Conservation (phyloP, 2,797 vertebrate genomes). For the Danionella dracula region DNA sequence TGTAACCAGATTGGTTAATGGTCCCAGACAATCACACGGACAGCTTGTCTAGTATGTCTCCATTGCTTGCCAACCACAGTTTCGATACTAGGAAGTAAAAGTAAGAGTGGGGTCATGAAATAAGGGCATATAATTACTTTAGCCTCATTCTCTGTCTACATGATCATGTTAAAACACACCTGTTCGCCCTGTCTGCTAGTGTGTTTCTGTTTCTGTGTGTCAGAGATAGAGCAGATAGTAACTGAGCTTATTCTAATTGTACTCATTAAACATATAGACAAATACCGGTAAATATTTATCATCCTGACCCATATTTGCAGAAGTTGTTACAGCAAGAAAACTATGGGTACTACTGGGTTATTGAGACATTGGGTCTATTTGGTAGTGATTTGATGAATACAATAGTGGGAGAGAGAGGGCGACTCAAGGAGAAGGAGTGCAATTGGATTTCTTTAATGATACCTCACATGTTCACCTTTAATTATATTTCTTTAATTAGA, state of each 20-base stretch:
- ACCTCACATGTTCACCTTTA: no score
- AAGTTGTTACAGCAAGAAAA: background rate
- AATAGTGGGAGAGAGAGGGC: background rate
- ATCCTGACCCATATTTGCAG: slow-evolving; percentile 1
- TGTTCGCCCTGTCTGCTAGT: no score
- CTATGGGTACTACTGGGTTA: background rate
- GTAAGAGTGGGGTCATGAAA: no score
- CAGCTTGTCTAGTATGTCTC: no score
- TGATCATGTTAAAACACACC: slow-evolving; percentile 35
- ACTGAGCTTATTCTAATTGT: slow-evolving; percentile 46
- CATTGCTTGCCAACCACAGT: no score
- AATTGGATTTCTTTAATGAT: background rate
- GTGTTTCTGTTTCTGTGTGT: background rate
- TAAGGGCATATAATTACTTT: slow-evolving; percentile 30
- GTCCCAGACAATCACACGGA: no score
- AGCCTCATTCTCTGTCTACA: background rate
- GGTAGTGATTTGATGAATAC: background rate
- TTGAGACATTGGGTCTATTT: background rate
- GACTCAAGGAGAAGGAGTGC: background rate
- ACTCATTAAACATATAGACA: slow-evolving; percentile 25
- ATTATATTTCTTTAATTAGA: no score
- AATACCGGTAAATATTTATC: slow-evolving; percentile 47
- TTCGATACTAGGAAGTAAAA: no score
- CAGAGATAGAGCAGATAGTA: background rate
- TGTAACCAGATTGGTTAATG: no score